Evolutionary conservation across 1,140 invertebrate species (phyloP), one percentile per base, ranked within the genome.

Genomic region (Nebria ingens): DNA sequence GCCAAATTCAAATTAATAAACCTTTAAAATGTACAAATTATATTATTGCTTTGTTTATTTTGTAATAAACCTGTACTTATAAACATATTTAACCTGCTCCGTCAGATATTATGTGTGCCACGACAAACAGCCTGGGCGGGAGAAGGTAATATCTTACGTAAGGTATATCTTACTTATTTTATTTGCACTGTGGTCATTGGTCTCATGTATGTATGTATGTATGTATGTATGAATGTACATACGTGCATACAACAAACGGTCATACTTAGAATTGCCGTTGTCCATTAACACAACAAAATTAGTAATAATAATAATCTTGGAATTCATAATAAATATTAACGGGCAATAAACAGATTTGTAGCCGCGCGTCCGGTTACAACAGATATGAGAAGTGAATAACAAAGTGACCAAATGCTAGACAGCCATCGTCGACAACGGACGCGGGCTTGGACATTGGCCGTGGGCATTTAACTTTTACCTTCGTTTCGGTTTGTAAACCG

Each of bases 1-100:
- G 67, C 67, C 67, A 68, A 68, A 68, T 64, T 68, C 61, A 61
- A 68, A 63, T 50, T 62, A 68, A 68, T 66, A 68, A 68, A 60
- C 42, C 17, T 59, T 52, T 52, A 58, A 62, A 58, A 58, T 62
- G 61, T 62, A 62, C 61, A 62, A 62, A 62, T 58, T 55, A 20
- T 17, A 23, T 53, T 53, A 50, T 56, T 52, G 50, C 49, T 34
- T n/a, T 17, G 40, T 45, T 45, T 45, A 11, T 45, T 11, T 45
- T 12, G 6, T 11, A 12, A 9, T 12, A 17, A 11, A n/a, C 17
- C 25, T n/a, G 6, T n/a, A 34, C 25, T n/a, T n/a, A 34, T 9
- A 6, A 34, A 34, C 25, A 34, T 34, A 34, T n/a, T n/a, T 34
- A 34, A n/a, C n/a, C 25, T 34, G n/a, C 25, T 34, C 25, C 25